Conservation (phyloP, 2,888 invertebrate species). For the Onchidella celtica region DNA sequence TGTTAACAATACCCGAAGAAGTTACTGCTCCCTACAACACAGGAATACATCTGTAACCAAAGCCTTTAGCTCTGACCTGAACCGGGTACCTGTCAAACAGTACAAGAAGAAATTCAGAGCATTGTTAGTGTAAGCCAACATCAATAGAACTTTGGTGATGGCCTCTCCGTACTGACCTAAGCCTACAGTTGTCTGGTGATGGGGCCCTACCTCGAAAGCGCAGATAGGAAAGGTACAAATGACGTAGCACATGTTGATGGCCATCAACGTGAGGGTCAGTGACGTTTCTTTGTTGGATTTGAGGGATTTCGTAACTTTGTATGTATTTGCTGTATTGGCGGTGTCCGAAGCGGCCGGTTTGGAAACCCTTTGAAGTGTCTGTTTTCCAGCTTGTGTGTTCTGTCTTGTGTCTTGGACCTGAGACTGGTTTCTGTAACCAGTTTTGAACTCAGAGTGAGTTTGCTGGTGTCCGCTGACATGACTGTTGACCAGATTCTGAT, state of each 20-base stretch:
- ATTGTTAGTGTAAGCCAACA: conserved; percentile 1
- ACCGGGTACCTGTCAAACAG: conserved; percentile 4
- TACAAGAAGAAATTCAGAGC: conserved; percentile 20
- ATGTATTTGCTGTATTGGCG: background rate
- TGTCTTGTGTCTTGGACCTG: background rate
- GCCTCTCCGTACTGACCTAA: background rate
- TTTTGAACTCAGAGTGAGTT: too few relatives aligned
- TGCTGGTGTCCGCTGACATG: too few relatives aligned
- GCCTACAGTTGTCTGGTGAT: background rate
- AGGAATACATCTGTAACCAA: background rate
- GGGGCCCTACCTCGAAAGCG: background rate
- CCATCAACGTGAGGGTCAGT: background rate
- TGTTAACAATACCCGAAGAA: too few relatives aligned
- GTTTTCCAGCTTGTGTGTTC: too few relatives aligned
- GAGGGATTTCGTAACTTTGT: background rate
- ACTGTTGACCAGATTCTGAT: too few relatives aligned
- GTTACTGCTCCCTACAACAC: too few relatives aligned
- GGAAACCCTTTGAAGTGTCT: too few relatives aligned
- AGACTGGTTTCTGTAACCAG: background rate
- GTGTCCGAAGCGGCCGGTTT: background rate
- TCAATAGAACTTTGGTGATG: background rate
- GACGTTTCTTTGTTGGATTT: conserved; percentile 18
- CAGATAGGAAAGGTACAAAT: conserved; percentile 10
- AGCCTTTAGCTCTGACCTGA: background rate
- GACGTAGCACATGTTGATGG: background rate